Base-by-base conservation (phyloP, 2,888 invertebrate species). In the Microctonus hyperodae region DNA sequence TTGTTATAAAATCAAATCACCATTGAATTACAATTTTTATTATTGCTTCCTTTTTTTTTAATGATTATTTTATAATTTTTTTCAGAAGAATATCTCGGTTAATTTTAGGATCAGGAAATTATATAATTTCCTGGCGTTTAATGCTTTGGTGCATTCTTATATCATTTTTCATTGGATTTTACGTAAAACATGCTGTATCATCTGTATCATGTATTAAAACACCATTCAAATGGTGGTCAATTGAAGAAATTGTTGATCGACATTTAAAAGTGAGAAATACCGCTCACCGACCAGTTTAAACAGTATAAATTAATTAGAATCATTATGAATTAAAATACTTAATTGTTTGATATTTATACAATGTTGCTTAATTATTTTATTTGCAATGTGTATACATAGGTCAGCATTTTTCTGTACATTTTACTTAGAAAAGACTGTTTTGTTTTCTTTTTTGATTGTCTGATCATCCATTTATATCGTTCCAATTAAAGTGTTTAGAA, bases 161-260 rank as follows among this genome's bases (percentile, higher is more conserved):
- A 33, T 72, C 76, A 28, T 81, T 83, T 44, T 67, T 81, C 57
- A 66, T 80, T 60, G 81, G 79, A 61, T 76, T 81, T 62, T 80
- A 76, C 65, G 69, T 78, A 31, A 79, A 78, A 37, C 76, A 76
- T 25, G 71, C 74, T 9, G 74, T 77, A n/a, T 78, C 79, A 4
- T 70, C 74, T 2, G 60, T 67, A 37, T 60, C 64, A 20, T 76
- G 74, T 60, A 59, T 67, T 10, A 70, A 72, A 2, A 63, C 70
- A 1, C 75, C 80, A 1, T 67, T 73, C 9, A 73, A 74, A 50
- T 78, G 80, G 78, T 79, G 76, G 78, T 79, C 80, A 2, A 70
- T 79, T 16, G 79, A 79, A 63, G 78, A 79, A 55, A 70, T 80
- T 50, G 25, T 79, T 3, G 72, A 61, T n/a, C 72, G 70, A 51